These are phyloP conservation scores for Macrophya annulata DNA, from an alignment of 2,888 invertebrate species.

Conservation along the genomic window DNA sequence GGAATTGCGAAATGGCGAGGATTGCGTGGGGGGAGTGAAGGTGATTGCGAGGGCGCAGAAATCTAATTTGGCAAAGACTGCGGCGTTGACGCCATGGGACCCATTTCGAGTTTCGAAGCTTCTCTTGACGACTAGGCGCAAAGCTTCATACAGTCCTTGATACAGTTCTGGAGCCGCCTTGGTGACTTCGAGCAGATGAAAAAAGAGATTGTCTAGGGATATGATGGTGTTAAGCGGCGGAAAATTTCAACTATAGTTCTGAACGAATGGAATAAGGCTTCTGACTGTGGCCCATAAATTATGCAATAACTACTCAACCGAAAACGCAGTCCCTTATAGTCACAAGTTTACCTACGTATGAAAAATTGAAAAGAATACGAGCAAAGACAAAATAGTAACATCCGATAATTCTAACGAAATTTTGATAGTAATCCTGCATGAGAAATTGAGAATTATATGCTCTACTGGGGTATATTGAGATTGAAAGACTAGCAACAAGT, in stretches of 20 bases:
- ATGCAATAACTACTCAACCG: neutral
- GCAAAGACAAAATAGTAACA: neutral
- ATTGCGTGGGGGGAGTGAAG: conserved; percentile 22
- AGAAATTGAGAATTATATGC: neutral
- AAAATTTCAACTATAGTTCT: neutral
- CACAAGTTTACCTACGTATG: neutral
- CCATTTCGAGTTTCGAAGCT: conserved; percentile 54
- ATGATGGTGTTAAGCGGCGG: conserved; percentile 17
- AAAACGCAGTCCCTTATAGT: neutral
- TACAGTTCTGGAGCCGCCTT: neutral
- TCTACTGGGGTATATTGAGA: neutral
- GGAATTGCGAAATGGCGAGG: conserved; percentile 33
- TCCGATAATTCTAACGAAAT: neutral
- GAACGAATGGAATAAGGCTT: conserved; percentile 1
- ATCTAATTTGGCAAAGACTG: conserved; percentile 55
- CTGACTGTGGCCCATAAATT: neutral
- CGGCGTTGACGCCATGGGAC: conserved; percentile 52
- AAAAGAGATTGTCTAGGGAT: conserved; percentile 41
- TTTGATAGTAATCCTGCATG: neutral
- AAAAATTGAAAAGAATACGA: neutral
- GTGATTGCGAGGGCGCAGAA: conserved; percentile 47
- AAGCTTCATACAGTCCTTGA: conserved; percentile 30
- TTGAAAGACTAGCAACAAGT: neutral
- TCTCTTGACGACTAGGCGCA: conserved; percentile 18
- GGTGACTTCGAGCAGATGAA: conserved; percentile 18